A percentile compares a stretch with the other conserved stretches of the same genome.
phyloP scores from a whole-genome alignment of 2,888 invertebrate species.

The Dryobotodes eremita region DNA sequence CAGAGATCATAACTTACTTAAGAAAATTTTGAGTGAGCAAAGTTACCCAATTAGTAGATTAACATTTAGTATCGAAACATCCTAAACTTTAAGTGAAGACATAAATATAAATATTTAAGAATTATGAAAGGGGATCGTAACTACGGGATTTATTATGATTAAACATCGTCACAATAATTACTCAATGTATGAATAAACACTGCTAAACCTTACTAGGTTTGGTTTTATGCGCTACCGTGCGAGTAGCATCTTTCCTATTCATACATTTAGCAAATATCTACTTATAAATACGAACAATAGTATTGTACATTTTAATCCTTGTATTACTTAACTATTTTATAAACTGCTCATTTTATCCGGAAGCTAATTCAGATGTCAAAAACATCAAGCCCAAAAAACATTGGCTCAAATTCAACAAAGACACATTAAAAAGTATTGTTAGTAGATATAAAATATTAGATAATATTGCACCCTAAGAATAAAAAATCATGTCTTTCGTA shows the following conservation, averaged over 20 bases:
- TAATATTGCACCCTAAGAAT: constrained; percentile 67
- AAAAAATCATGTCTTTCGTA: constrained; percentile 61
- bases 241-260: constrained; percentile 4
- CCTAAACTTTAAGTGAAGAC: constrained; percentile 36
- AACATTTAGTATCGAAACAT: constrained; percentile 42
- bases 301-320: constrained; percentile 45
- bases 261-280: constrained; percentile 26
- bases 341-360: constrained; percentile 35
- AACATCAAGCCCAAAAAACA: constrained; percentile 15
- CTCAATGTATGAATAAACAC: constrained; percentile 22
- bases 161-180: constrained; percentile 13
- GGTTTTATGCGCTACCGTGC: not conserved
- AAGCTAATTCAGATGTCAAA: constrained; percentile 42
- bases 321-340: constrained; percentile 30
- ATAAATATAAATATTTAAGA: constrained; percentile 35
- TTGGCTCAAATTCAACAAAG: constrained; percentile 39
- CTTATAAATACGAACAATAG: constrained; percentile 18
- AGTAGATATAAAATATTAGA: constrained; percentile 56
- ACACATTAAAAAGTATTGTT: constrained; percentile 49
- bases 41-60: constrained; percentile 50
- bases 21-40: constrained; percentile 68
- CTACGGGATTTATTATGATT: constrained; percentile 28
- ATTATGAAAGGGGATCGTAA: constrained; percentile 27
- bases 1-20: constrained; percentile 82
- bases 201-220: constrained; percentile 7